Percentiles rank a stretch among this genome's conserved stretches.
These are phyloP conservation scores for Machimus rusticus DNA, from an alignment of 2,888 invertebrate genomes.

Conservation along the genomic window DNA sequence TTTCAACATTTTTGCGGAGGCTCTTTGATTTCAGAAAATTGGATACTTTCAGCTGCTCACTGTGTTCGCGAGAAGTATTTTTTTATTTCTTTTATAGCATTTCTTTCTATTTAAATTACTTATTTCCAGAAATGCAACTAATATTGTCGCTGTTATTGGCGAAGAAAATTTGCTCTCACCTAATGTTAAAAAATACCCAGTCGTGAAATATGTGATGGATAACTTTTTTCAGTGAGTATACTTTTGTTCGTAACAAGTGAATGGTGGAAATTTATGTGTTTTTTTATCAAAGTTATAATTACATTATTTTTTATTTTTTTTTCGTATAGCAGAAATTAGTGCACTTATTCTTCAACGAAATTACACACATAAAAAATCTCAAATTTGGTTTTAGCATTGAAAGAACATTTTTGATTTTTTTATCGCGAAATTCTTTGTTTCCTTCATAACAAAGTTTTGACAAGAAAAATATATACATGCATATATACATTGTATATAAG, in stretches of 20 bases:
- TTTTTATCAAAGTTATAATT: background rate
- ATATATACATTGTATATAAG: no score
- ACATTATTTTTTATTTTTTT: background rate
- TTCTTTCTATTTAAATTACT: background rate
- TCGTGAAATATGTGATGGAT: slow-evolving; percentile 47
- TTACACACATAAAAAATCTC: background rate
- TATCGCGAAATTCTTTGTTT: no score
- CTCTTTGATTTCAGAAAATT: slow-evolving; percentile 54
- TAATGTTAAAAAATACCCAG: slow-evolving; percentile 28
- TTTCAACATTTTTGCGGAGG: slow-evolving; percentile 60
- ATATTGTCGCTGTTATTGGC: slow-evolving; percentile 55
- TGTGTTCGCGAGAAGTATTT: slow-evolving; percentile 57
- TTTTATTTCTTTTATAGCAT: slow-evolving; percentile 47
- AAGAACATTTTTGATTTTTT: no score
- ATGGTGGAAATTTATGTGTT: background rate
- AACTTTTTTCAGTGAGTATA: slow-evolving; percentile 57
- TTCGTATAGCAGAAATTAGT: background rate
- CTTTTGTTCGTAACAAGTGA: background rate
- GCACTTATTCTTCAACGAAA: no score
- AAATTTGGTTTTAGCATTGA: no score
- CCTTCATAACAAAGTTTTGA: no score
- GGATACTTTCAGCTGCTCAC: slow-evolving; percentile 60
- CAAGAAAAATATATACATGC: no score
- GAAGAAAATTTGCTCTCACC: slow-evolving; percentile 38
- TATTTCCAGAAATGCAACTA: slow-evolving; percentile 51